Evolutionary conservation across 2,888 invertebrate species (phyloP).

Genomic region (Trichacis sp.): DNA sequence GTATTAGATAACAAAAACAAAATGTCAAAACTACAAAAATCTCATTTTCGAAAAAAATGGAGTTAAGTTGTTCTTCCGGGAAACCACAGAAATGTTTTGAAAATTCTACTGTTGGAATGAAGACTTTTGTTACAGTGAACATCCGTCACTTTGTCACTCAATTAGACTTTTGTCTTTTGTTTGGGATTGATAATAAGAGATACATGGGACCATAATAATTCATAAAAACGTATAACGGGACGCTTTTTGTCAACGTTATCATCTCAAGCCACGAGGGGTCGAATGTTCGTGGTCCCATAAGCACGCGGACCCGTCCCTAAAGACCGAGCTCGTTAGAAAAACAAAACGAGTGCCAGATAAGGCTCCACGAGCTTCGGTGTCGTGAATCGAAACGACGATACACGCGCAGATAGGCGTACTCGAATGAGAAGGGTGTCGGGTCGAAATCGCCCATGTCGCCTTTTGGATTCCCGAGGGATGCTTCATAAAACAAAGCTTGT

Average conservation of each 20-base stretch:
- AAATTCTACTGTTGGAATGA: too few relatives aligned
- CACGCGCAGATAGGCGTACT: constrained; percentile 39
- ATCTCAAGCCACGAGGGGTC: constrained; percentile 38
- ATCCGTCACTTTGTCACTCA: not conserved
- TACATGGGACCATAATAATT: not conserved
- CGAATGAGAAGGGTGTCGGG: constrained; percentile 40
- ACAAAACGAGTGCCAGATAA: constrained; percentile 49
- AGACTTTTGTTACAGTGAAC: too few relatives aligned
- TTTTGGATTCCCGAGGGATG: constrained; percentile 40
- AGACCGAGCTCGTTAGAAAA: constrained; percentile 50
- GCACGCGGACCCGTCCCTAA: constrained; percentile 26
- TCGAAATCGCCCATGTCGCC: constrained; percentile 37
- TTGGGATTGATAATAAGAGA: not conserved
- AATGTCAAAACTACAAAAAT: too few relatives aligned
- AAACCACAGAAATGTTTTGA: too few relatives aligned
- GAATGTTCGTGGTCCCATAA: constrained; percentile 32
- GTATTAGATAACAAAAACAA: too few relatives aligned
- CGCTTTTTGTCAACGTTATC: constrained; percentile 8
- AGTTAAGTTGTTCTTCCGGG: too few relatives aligned
- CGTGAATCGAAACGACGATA: constrained; percentile 42
- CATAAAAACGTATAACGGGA: constrained; percentile 15
- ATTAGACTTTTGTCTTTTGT: not conserved
- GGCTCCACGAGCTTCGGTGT: constrained; percentile 35
- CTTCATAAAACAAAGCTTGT: constrained; percentile 43
- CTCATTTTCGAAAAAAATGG: too few relatives aligned